phyloP scores from a whole-genome alignment of 64 coral and sea anemone genomes.

The Montipora foliosa region DNA sequence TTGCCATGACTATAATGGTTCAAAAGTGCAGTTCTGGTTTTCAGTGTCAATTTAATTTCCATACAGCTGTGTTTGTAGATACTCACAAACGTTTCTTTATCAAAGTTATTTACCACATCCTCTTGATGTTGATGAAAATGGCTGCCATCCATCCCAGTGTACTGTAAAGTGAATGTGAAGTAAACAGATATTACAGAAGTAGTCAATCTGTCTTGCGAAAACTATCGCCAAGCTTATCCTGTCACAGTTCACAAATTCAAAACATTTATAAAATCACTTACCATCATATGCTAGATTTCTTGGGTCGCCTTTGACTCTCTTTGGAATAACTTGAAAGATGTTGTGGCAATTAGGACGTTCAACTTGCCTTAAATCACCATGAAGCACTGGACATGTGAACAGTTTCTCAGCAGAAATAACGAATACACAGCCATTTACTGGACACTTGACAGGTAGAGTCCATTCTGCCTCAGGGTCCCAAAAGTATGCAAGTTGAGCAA shows the following conservation, averaged over 20 bases:
- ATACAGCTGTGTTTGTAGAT: too few relatives aligned
- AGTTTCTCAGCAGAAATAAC: slow-evolving; percentile 49
- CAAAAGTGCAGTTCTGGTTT: too few relatives aligned
- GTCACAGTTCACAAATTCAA: neutral
- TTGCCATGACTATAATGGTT: too few relatives aligned
- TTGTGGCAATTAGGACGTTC: slow-evolving; percentile 38
- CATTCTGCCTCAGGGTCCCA: slow-evolving; percentile 80
- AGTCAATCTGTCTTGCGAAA: neutral
- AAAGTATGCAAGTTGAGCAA: slow-evolving; percentile 78
- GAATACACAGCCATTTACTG: neutral
- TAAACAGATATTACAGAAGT: neutral
- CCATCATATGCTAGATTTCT: slow-evolving; percentile 72
- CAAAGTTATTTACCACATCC: slow-evolving; percentile 5
- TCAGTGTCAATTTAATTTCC: too few relatives aligned
- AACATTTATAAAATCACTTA: neutral
- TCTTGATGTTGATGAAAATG: slow-evolving; percentile 13
- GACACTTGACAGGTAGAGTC: slow-evolving; percentile 65
- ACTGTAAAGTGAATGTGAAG: neutral
- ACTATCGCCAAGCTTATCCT: neutral
- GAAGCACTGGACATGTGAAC: neutral
- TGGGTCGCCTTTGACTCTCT: slow-evolving; percentile 54
- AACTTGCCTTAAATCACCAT: slow-evolving; percentile 4
- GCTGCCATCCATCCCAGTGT: slow-evolving; percentile 71
- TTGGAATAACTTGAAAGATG: neutral
- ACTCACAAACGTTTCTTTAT: neutral